phyloP scores from a whole-genome alignment of 2,113 vertebrate genomes.

The Eclectus roratus region DNA sequence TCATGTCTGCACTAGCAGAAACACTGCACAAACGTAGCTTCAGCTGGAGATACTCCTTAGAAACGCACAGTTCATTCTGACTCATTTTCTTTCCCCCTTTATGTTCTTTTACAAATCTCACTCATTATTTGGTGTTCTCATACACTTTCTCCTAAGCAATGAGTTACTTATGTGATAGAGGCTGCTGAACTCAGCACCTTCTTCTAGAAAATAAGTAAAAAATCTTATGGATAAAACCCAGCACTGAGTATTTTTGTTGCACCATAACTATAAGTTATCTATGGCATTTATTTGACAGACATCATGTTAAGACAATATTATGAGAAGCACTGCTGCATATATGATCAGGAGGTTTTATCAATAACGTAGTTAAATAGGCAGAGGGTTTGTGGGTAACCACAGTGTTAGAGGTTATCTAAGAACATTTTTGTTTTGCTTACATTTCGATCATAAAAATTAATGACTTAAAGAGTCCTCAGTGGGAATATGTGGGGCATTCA shows the following conservation, averaged over 20 bases:
- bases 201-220: background rate
- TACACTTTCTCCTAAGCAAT: background rate
- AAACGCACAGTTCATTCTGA: background rate
- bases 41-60: background rate
- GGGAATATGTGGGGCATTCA: background rate
- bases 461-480: slow-evolving; percentile 43
- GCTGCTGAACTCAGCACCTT: background rate
- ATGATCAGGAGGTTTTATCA: slow-evolving; percentile 1
- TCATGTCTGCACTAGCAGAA: background rate
- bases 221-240: background rate
- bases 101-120: background rate
- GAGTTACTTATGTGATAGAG: background rate
- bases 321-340: background rate
- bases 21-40: background rate
- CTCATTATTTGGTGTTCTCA: background rate
- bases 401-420: slow-evolving; percentile 32
- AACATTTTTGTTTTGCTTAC: slow-evolving; percentile 1
- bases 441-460: slow-evolving; percentile 61
- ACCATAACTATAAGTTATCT: background rate
- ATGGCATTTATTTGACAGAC: background rate
- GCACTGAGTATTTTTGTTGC: background rate
- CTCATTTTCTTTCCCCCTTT: background rate
- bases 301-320: background rate
- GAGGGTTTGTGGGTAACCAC: slow-evolving; percentile 52
- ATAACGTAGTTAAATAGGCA: slow-evolving; percentile 54